Evolutionary conservation across 2,888 invertebrate genomes (phyloP).

Genomic region (Polydrusus pterygomalis): DNA sequence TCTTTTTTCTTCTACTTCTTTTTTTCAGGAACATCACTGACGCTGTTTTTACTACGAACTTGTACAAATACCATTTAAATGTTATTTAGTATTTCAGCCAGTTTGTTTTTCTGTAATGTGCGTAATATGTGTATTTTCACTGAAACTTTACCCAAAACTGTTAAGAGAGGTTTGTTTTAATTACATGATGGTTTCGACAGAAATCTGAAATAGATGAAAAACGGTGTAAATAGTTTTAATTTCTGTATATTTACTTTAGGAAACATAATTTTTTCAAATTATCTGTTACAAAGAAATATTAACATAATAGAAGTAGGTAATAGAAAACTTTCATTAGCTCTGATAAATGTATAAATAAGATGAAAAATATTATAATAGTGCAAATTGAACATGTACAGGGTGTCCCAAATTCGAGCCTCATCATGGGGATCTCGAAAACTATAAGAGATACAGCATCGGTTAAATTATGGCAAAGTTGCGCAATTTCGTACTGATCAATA

Average conservation of each 20-base stretch:
- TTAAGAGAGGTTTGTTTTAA: conserved; percentile 33
- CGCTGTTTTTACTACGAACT: conserved; percentile 53
- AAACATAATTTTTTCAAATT: background rate
- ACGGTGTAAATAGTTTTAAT: conserved; percentile 20
- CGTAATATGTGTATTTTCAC: conserved; percentile 56
- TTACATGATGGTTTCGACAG: conserved; percentile 28
- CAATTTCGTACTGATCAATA: too few species aligned
- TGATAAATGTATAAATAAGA: too few species aligned
- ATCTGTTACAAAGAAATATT: background rate
- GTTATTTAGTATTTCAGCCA: conserved; percentile 22
- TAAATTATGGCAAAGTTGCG: too few species aligned
- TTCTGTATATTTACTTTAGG: conserved; percentile 24
- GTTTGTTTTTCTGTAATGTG: conserved; percentile 43
- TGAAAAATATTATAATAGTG: too few species aligned
- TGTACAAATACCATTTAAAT: conserved; percentile 54
- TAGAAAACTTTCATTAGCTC: too few species aligned
- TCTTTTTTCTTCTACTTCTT: conserved; percentile 57
- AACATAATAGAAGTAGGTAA: too few species aligned
- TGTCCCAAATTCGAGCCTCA: background rate
- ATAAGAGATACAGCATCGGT: too few species aligned
- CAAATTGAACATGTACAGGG: too few species aligned
- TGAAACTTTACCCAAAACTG: conserved; percentile 30
- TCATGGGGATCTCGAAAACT: too few species aligned
- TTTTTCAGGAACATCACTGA: conserved; percentile 62
- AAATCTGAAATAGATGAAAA: conserved; percentile 31